phyloP scores from a whole-genome alignment of 2,113 vertebrate species.

The Lucifuga dentata region DNA sequence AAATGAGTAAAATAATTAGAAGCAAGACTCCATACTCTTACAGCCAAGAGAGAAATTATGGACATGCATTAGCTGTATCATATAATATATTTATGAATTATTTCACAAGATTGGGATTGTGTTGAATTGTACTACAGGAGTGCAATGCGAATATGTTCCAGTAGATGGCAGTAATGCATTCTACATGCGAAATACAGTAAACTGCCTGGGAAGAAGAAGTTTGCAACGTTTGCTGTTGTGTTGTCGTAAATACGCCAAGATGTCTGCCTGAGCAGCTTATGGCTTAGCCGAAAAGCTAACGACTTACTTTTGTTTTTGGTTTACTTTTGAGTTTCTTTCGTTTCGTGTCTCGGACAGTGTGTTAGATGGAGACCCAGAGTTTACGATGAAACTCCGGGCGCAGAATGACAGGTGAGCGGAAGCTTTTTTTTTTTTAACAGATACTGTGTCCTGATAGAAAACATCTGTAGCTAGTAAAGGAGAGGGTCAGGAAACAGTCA shows the following conservation, averaged over 20 bases:
- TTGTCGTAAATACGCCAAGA: constrained; percentile 55
- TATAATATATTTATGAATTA: too few species aligned
- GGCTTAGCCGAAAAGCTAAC: constrained; percentile 46
- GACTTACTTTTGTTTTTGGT: constrained; percentile 51
- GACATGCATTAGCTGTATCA: too few species aligned
- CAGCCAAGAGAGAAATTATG: too few species aligned
- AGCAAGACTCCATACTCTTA: too few species aligned
- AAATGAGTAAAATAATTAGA: too few species aligned
- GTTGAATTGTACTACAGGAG: too few species aligned
- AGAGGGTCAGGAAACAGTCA: constrained; percentile 20
- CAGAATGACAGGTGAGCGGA: constrained; percentile 85
- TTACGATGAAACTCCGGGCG: constrained; percentile 83
- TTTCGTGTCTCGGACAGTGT: constrained; percentile 21
- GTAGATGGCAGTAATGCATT: constrained; percentile 27
- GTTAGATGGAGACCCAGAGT: constrained; percentile 67
- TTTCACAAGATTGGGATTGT: too few species aligned
- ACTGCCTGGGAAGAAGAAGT: constrained; percentile 41
- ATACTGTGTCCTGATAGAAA: not conserved
- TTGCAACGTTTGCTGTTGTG: constrained; percentile 33
- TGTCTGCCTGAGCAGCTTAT: constrained; percentile 53
- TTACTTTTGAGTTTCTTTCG: constrained; percentile 58
- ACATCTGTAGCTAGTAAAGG: constrained; percentile 56
- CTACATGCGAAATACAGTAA: not conserved
- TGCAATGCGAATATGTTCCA: constrained; percentile 7
- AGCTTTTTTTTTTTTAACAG: not conserved